phyloP scores from a whole-genome alignment of 2,113 vertebrate species.

The Lasiurus cinereus region DNA sequence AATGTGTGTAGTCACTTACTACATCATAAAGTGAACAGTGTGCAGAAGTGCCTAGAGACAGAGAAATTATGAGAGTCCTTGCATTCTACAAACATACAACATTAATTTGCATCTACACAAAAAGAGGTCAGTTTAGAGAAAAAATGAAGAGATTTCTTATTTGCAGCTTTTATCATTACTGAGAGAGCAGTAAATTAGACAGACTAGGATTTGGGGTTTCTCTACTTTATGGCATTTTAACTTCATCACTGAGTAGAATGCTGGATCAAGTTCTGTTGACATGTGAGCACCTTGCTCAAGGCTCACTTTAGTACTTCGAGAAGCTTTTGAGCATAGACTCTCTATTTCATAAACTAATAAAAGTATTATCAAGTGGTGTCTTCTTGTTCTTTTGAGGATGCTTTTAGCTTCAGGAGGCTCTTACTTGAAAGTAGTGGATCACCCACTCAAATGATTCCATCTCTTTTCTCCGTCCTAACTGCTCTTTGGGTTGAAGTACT shows the following conservation, averaged over 20 bases:
- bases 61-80: neutral
- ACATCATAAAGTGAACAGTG: neutral
- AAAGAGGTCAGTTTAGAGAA: neutral
- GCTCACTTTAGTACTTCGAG: neutral
- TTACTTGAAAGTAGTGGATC: neutral
- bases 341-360: conserved; percentile 25
- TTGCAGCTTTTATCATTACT: conserved; percentile 16
- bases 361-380: neutral
- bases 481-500: neutral
- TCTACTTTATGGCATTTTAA: neutral
- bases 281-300: neutral
- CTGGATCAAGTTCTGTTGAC: neutral
- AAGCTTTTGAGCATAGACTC: neutral
- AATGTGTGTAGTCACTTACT: neutral
- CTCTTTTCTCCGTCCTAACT: neutral
- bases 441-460: neutral
- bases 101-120: neutral
- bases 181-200: neutral
- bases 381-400: conserved; percentile 16
- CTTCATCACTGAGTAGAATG: neutral
- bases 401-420: neutral
- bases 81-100: neutral
- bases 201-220: neutral
- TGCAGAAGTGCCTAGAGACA: neutral
- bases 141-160: neutral